phyloP scores from a whole-genome alignment of 1,140 invertebrate genomes.

The Psilanteris sp. region DNA sequence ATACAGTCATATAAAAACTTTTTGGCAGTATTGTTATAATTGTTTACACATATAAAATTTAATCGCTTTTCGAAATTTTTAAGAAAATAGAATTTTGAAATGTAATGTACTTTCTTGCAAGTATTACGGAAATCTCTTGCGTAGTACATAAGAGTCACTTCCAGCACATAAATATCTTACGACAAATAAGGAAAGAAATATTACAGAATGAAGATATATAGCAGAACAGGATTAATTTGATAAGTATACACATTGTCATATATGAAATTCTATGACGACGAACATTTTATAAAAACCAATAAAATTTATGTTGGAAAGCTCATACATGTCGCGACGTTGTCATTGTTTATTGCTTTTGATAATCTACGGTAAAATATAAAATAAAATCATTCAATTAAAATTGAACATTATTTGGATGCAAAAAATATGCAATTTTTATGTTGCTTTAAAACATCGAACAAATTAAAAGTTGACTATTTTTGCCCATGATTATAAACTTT shows the following conservation, averaged over 20 bases:
- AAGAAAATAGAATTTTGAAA: slow-evolving; percentile 3
- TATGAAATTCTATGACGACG: background rate
- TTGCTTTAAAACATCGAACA: no score
- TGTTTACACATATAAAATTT: no score
- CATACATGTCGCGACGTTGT: background rate
- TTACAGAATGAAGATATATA: slow-evolving; percentile 29
- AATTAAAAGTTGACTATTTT: no score
- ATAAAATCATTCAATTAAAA: no score
- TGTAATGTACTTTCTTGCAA: slow-evolving; percentile 1
- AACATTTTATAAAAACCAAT: slow-evolving; percentile 10
- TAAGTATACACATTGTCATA: slow-evolving; percentile 16
- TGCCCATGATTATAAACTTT: no score
- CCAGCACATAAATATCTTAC: slow-evolving; percentile 22
- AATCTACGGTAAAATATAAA: no score
- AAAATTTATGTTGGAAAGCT: background rate
- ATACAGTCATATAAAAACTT: no score
- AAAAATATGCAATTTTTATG: no score
- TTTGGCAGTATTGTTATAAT: no score
- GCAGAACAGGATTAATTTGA: slow-evolving; percentile 18
- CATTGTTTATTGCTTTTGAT: no score
- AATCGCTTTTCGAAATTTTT: no score
- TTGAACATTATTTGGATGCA: no score
- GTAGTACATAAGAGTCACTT: slow-evolving; percentile 17
- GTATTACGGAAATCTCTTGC: slow-evolving; percentile 15
- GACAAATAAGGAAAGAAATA: slow-evolving; percentile 26